These are phyloP conservation scores for Eilema depressum DNA, from an alignment of 2,888 invertebrate species.

Conservation along the genomic window DNA sequence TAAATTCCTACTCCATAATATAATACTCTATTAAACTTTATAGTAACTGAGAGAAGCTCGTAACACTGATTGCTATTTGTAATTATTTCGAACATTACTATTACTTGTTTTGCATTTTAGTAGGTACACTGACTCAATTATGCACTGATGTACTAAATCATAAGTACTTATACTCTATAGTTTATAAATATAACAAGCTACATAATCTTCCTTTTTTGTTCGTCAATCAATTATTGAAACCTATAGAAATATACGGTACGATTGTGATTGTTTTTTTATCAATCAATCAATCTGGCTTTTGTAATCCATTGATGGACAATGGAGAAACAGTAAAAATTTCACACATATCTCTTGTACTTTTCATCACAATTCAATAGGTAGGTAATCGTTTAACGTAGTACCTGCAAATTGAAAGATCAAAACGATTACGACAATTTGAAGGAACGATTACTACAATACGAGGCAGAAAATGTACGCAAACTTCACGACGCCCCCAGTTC, in stretches of 20 bases:
- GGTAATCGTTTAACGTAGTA: neutral
- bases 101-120: no score
- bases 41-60: neutral
- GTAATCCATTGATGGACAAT: neutral
- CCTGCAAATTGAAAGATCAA: neutral
- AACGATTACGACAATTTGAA: constrained; percentile 1
- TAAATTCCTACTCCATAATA: no score
- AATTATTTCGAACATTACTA: no score
- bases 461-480: neutral
- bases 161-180: no score
- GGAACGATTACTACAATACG: neutral
- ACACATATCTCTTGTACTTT: neutral
- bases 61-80: neutral
- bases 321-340: neutral
- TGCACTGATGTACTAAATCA: neutral
- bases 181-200: no score
- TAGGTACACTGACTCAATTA: neutral
- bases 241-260: neutral
- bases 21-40: no score
- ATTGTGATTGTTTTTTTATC: neutral
- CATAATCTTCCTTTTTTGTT: neutral
- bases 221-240: neutral
- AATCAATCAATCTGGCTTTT: neutral
- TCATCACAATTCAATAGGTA: neutral
- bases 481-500: neutral